Evolutionary conservation across 2,888 invertebrate genomes (phyloP), one percentile per base, ranked within the genome.

Genomic region (Drosophila nigritarsus): DNA sequence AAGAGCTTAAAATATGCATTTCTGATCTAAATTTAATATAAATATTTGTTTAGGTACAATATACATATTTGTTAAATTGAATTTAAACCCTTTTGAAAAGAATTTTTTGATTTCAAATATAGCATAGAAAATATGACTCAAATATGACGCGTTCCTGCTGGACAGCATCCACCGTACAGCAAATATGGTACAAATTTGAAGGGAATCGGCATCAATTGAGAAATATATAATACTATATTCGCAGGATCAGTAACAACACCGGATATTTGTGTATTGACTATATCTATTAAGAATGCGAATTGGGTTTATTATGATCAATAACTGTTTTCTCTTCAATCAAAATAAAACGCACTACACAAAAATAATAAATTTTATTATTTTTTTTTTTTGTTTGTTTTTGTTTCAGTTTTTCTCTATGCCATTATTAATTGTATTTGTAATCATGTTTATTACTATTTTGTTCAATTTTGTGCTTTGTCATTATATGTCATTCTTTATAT

Each of bases 281-380:
- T 42, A 32, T 51, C 15, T 30, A 27, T 29, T 18, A 36, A n/a
- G 13, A 1, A n/a, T 6, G 27, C 29, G 29, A 49, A 27, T 59
- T 55, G 13, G 38, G 9, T 42, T 51, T 32, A 24, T 40, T 20
- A 5, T 29, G 18, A 34, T 15, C 24, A 34, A 4, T 24, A 34
- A 45, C 11, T 8, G 20, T 42, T 20, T 29, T 40, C 50, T 20
- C 42, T 61, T 59, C 20, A 49, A 48, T 67, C 42, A 64, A 84
- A 83, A 84, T 83, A 87, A 83, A 83, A 87, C 83, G 66, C 82
- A 82, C 69, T 76, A 73, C 65, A 76, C 82, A 79, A 84, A 87
- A 84, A 82, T 76, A 55, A 76, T 58, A 70, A 74, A 65, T 61
- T 83, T 83, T 87, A 84, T 87, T 83, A 59, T 73, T 45, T 7